These are phyloP conservation scores for Corydoras maculifer DNA, from an alignment of 2,113 vertebrate genomes.

Conservation along the genomic window DNA sequence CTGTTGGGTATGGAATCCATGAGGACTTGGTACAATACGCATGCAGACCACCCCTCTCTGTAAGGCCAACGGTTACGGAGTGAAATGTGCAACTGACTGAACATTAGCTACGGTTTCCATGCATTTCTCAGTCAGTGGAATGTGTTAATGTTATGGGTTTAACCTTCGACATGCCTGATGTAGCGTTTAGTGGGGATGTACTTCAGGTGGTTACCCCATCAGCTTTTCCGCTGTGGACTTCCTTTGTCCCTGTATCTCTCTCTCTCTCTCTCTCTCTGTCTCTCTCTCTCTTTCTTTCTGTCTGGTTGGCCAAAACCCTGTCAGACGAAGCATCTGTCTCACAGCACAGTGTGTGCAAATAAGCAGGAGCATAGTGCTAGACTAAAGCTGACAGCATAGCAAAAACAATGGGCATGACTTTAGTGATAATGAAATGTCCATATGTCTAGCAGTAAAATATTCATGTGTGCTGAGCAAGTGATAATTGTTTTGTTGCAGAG, in stretches of 20 bases:
- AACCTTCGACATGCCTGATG: conserved; percentile 24
- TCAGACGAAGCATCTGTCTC: conserved; percentile 26
- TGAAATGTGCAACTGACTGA: conserved; percentile 13
- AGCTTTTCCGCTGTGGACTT: not conserved
- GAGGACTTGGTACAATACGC: conserved; percentile 1
- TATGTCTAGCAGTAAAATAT: not conserved
- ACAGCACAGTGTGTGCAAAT: conserved; percentile 3
- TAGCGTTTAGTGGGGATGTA: conserved; percentile 25
- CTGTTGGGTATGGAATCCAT: not conserved
- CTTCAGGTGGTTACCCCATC: conserved; percentile 31
- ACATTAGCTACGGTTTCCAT: conserved; percentile 14
- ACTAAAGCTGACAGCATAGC: not conserved
- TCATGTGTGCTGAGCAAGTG: not conserved
- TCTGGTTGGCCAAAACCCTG: not conserved
- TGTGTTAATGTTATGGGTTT: conserved; percentile 4
- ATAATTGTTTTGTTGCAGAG: not conserved
- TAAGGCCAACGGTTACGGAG: not conserved
- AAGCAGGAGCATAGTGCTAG: conserved; percentile 6
- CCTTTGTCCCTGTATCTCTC: not conserved
- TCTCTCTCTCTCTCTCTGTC: not conserved
- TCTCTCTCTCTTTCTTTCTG: conserved; percentile 20
- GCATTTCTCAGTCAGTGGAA: conserved; percentile 21
- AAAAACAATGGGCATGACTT: not conserved
- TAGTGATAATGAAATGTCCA: not conserved
- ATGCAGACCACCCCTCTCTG: not conserved